Conservation (phyloP, 2,797 vertebrate genomes). For the Diglossa cyanea region DNA sequence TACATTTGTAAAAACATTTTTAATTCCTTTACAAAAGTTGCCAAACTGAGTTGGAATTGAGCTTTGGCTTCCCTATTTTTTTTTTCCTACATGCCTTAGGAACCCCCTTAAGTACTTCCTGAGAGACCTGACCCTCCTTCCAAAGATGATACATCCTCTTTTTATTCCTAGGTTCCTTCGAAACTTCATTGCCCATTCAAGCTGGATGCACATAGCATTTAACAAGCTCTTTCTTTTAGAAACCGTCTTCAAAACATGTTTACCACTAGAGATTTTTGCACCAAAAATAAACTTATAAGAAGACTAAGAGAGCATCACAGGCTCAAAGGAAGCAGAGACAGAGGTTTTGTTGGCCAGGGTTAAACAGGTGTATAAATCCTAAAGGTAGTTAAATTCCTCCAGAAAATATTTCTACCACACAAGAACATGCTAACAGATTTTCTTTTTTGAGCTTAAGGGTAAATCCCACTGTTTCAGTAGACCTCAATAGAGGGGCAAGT, state of each 20-base stretch:
- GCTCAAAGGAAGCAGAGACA: not conserved
- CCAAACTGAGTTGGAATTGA: not conserved
- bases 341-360: not conserved
- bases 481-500: not conserved
- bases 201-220: not conserved
- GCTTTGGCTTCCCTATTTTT: not conserved
- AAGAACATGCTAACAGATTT: not conserved
- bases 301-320: not conserved
- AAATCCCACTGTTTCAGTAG: not conserved
- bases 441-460: not conserved
- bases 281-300: not conserved
- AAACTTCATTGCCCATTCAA: not conserved
- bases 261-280: not conserved
- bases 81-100: not conserved
- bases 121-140: not conserved
- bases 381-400: not conserved
- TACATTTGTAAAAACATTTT: not conserved
- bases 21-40: not conserved
- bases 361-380: not conserved
- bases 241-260: not conserved
- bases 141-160: not conserved
- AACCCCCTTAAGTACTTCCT: not conserved
- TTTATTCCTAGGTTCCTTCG: not conserved
- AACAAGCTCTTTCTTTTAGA: not conserved
- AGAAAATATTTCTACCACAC: not conserved